Base-by-base conservation (phyloP, 2,113 vertebrate species). In the Alaudala cheleensis region DNA sequence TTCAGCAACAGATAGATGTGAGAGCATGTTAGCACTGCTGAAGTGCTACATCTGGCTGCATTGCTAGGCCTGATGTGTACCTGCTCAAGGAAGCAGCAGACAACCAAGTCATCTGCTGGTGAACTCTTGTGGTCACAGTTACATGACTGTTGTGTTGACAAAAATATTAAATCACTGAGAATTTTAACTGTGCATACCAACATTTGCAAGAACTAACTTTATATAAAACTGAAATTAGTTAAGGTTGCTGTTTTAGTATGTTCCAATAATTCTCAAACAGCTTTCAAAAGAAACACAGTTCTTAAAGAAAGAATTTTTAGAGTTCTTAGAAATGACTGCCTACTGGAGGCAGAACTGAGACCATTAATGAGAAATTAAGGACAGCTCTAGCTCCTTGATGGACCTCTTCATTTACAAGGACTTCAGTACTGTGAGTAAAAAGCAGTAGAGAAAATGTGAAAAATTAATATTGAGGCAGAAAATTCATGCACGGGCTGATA, bases 11-110 rank as follows among this genome's bases (percentile, higher is more conserved):
- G 71, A 42, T 3, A 31, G 25, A 22, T 14, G 23, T 60, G 45
- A 60, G 22, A 61, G 9, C 6, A 11, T 0, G 0, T 29, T 24
- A 76, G 44, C 23, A 28, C 0, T 49, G 45, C 39, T 14, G 5
- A 49, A 54, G 25, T 23, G 33, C 28, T 16, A 57, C 60, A n/a
- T 31, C 29, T 72, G 71, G 15, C 53, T 37, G 22, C 14, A 23
- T 12, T 44, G 23, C 45, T 4, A 65, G 39, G 51, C 15, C 37
- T 76, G 44, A 24, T 24, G 17, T 28, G 15, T 1, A 44, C 12
- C 29, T 77, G 20, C 13, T 37, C 34, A 65, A 72, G 53, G 42
- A 83, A 65, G 83, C 49, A 92, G 57, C 71, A 72, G 49, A 31
- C 28, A 64, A 25, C 6, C 22, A 31, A 9, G 22, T 25, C 33